A percentile compares a stretch with the other conserved stretches of the same genome.
Conservation (phyloP, 2,113 vertebrate species). For the Ariopsis seemanni region DNA sequence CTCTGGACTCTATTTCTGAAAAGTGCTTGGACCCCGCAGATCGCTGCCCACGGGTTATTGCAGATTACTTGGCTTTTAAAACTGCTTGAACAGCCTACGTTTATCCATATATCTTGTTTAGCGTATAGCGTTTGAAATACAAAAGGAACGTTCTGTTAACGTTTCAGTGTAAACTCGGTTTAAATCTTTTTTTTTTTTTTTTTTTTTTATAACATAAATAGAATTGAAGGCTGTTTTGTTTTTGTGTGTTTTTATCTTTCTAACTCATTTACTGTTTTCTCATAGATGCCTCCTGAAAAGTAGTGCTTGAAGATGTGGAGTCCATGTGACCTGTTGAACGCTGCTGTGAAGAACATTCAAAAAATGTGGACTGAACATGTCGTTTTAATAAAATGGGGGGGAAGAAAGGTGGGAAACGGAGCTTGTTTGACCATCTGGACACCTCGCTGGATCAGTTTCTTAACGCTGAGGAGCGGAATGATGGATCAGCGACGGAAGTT, state of each 20-base stretch:
- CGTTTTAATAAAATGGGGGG: background rate
- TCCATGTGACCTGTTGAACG: background rate
- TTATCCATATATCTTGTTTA: background rate
- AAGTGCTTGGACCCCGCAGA: background rate
- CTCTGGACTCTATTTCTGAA: background rate
- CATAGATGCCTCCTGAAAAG: constrained; percentile 32
- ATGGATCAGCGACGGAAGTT: too few relatives aligned
- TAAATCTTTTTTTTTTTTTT: too few relatives aligned
- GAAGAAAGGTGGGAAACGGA: background rate
- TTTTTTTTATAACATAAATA: background rate
- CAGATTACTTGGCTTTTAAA: background rate
- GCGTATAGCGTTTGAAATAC: background rate
- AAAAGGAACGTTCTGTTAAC: background rate
- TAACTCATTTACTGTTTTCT: background rate
- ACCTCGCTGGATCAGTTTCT: background rate
- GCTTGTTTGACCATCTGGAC: background rate
- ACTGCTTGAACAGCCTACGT: background rate
- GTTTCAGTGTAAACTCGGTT: background rate
- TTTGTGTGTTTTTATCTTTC: constrained; percentile 25
- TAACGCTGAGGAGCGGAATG: background rate
- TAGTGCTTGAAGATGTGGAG: background rate
- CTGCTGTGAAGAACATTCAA: constrained; percentile 39
- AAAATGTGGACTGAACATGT: background rate
- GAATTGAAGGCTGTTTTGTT: background rate
- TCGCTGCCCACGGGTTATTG: background rate